Evolutionary conservation across 2,888 invertebrate species (phyloP).

Genomic region (Mesorhabditis sp.): DNA sequence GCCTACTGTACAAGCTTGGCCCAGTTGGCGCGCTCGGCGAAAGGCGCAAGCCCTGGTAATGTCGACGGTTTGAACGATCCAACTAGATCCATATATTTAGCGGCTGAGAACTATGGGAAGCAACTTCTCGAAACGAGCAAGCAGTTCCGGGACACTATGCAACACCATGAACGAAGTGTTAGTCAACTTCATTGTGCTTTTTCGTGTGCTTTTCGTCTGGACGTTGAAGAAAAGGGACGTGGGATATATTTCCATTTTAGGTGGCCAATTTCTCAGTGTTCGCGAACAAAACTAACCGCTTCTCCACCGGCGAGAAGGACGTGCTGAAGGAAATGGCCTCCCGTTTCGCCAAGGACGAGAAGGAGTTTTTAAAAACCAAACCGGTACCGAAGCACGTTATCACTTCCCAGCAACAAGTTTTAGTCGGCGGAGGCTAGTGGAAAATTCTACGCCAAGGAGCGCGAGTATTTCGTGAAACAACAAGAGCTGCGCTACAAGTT

Average conservation of each 20-base stretch:
- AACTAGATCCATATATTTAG: background rate
- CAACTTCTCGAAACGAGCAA: background rate
- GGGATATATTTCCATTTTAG: constrained; percentile 16
- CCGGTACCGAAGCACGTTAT: too few species aligned
- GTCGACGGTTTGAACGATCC: background rate
- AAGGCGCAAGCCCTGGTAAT: background rate
- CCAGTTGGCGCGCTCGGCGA: background rate
- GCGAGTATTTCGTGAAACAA: constrained; percentile 24
- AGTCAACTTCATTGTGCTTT: too few species aligned
- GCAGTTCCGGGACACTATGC: background rate
- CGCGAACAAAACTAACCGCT: constrained; percentile 24
- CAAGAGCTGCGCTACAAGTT: constrained; percentile 41
- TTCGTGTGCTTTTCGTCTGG: too few species aligned
- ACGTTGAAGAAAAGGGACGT: background rate
- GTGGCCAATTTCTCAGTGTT: constrained; percentile 25
- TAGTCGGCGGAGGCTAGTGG: constrained; percentile 13
- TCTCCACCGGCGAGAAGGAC: constrained; percentile 30
- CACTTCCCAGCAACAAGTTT: too few species aligned
- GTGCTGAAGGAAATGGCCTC: constrained; percentile 23
- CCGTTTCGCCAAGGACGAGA: constrained; percentile 26
- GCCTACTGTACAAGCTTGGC: background rate
- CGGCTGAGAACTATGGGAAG: constrained; percentile 1
- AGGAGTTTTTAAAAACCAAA: constrained; percentile 20
- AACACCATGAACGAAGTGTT: constrained; percentile 4
- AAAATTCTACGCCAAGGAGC: constrained; percentile 26